phyloP scores from a whole-genome alignment of 2,888 invertebrate species.

The Busseola fusca region DNA sequence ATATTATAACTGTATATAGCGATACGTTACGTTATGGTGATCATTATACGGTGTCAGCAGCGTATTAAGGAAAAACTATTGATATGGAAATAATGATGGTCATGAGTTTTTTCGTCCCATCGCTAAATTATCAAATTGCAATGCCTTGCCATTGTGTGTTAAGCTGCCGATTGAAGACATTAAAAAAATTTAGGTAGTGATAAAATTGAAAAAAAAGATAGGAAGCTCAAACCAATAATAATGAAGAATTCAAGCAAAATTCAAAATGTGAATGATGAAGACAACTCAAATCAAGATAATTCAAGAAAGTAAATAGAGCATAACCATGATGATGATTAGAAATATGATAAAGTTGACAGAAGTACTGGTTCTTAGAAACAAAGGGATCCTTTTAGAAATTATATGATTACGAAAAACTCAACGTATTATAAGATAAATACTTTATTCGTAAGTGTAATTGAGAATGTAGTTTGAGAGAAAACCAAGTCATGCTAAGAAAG shows the following conservation, averaged over 20 bases:
- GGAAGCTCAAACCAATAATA: not conserved
- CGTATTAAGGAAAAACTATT: constrained; percentile 13
- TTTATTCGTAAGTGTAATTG: not conserved
- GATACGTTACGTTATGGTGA: constrained; percentile 40
- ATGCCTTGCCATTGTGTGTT: not conserved
- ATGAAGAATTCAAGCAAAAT: not conserved
- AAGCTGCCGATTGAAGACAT: not conserved
- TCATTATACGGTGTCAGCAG: not conserved
- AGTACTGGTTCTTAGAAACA: too few relatives aligned
- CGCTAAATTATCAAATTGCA: not conserved
- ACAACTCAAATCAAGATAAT: not conserved
- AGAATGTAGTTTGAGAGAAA: not conserved
- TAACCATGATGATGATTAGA: constrained; percentile 5
- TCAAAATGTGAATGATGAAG: not conserved
- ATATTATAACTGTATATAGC: constrained; percentile 42
- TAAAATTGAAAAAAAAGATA: not conserved
- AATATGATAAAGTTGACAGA: not conserved
- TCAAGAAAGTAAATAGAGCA: constrained; percentile 17
- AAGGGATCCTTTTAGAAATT: not conserved
- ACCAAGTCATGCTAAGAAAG: not conserved
- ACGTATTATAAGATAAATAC: not conserved
- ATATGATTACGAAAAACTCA: not conserved
- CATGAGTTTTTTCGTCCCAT: not conserved
- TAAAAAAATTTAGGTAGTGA: not conserved
- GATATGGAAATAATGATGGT: not conserved